A percentile compares a stretch with the other conserved stretches of the same genome.
Conservation (phyloP, 1,140 invertebrate genomes). For the Zaprionus inermis region DNA sequence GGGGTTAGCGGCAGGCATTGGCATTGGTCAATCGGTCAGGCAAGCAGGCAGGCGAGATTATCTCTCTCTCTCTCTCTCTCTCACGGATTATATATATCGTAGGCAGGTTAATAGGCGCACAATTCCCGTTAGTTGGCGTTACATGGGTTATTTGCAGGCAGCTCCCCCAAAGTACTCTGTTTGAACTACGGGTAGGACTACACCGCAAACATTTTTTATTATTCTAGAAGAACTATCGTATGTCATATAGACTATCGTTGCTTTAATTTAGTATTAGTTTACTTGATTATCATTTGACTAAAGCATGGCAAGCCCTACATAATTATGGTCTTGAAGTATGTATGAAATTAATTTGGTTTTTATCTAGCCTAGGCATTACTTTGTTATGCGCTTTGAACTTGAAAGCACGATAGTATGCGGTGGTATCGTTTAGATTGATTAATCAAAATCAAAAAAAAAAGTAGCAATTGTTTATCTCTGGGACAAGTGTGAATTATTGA, state of each 20-base stretch:
- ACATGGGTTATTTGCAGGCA: conserved; percentile 6
- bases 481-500: neutral
- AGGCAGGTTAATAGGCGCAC: conserved; percentile 21
- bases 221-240: neutral
- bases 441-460: no score
- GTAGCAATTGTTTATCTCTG: no score
- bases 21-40: conserved; percentile 10
- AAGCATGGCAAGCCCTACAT: no score
- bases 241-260: no score
- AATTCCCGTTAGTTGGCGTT: conserved; percentile 26
- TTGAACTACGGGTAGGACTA: neutral
- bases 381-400: neutral
- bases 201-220: conserved; percentile 1
- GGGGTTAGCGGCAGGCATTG: conserved; percentile 17
- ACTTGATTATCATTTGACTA: neutral
- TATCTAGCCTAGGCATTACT: neutral
- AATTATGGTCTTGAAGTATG: no score
- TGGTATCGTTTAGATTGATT: neutral
- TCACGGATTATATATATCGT: neutral
- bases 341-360: neutral
- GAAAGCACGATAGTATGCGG: neutral
- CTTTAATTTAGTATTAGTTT: neutral
- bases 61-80: neutral
- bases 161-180: neutral
- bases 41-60: conserved; percentile 16